A percentile compares a stretch with the other conserved stretches of the same genome.
Evolutionary conservation across 2,888 invertebrate species (phyloP).

Genomic region (Raillietiella orientalis): DNA sequence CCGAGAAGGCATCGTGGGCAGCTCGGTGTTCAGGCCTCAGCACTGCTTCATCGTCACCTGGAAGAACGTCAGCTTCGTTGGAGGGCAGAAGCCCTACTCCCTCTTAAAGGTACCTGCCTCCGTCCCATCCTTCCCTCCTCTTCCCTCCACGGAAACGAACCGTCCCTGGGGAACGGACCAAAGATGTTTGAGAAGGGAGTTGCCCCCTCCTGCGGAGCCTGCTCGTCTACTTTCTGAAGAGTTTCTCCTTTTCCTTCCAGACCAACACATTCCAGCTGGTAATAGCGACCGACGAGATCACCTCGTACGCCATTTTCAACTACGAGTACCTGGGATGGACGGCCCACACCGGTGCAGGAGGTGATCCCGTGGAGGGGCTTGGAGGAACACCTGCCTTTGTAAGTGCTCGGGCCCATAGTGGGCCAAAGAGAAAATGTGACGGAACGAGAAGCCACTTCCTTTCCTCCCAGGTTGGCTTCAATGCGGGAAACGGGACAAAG

Average conservation of each 20-base stretch:
- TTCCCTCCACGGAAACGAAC: too few species aligned
- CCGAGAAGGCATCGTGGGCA: slow-evolving; percentile 52
- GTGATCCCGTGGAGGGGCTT: slow-evolving; percentile 52
- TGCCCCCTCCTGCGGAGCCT: too few species aligned
- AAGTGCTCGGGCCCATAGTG: too few species aligned
- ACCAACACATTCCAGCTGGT: slow-evolving; percentile 89
- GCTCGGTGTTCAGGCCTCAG: slow-evolving; percentile 62
- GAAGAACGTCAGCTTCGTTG: slow-evolving; percentile 80
- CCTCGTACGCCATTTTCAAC: slow-evolving; percentile 81
- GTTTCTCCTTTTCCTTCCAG: slow-evolving; percentile 15
- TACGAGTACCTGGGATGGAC: slow-evolving; percentile 72
- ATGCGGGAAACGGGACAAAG: slow-evolving; percentile 76
- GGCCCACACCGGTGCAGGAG: slow-evolving; percentile 62
- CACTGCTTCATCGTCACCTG: slow-evolving; percentile 70
- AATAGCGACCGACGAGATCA: slow-evolving; percentile 65
- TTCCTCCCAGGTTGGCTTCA: slow-evolving; percentile 65
- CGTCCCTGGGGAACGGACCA: too few species aligned
- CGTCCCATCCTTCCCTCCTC: too few species aligned
- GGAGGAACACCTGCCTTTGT: slow-evolving; percentile 61
- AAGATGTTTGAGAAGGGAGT: too few species aligned
- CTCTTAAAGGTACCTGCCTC: background rate
- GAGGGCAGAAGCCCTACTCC: slow-evolving; percentile 18
- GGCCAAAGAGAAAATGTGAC: slow-evolving; percentile 4
- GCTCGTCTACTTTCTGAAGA: too few species aligned
- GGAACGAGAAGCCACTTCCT: too few species aligned